Percentiles rank a stretch among this genome's conserved stretches.
Evolutionary conservation across 23 tunicate genomes (phyloP).

Genomic region (Ciona savignyi): DNA sequence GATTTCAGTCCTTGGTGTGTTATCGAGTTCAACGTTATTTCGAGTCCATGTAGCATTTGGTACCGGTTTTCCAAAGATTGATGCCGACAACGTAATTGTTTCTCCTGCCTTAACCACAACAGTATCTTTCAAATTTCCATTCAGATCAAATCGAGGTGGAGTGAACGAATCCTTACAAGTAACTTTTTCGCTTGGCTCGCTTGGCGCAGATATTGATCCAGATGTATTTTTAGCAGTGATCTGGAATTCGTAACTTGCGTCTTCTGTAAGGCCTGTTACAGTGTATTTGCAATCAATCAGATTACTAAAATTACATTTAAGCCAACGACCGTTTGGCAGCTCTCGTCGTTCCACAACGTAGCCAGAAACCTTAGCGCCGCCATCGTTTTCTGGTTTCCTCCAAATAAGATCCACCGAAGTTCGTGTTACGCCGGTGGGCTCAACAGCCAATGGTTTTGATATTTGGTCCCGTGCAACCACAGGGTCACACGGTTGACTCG

Average conservation of each 20-base stretch:
- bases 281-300: constrained; percentile 76
- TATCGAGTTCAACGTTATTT: constrained; percentile 52
- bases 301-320: constrained; percentile 86
- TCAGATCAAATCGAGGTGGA: constrained; percentile 70
- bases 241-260: constrained; percentile 74
- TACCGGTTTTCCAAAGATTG: constrained; percentile 78
- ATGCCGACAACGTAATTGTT: constrained; percentile 29
- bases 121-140: constrained; percentile 44
- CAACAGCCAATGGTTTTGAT: constrained; percentile 48
- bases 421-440: constrained; percentile 59
- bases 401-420: constrained; percentile 73
- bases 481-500: constrained; percentile 53
- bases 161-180: constrained; percentile 83
- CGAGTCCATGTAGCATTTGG: constrained; percentile 77
- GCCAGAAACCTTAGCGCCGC: constrained; percentile 91
- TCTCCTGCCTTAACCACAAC: constrained; percentile 83
- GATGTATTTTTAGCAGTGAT: constrained; percentile 93
- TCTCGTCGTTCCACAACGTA: constrained; percentile 69
- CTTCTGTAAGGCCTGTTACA: constrained; percentile 62
- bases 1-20: constrained; percentile 60
- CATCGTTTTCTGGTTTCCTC: constrained; percentile 84
- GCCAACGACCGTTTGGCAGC: constrained; percentile 60
- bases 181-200: constrained; percentile 53
- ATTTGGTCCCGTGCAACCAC: constrained; percentile 78
- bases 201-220: constrained; percentile 86